A percentile compares a stretch with the other conserved stretches of the same genome.
Conservation (phyloP, 2,797 vertebrate genomes). For the Numenius phaeopus region DNA sequence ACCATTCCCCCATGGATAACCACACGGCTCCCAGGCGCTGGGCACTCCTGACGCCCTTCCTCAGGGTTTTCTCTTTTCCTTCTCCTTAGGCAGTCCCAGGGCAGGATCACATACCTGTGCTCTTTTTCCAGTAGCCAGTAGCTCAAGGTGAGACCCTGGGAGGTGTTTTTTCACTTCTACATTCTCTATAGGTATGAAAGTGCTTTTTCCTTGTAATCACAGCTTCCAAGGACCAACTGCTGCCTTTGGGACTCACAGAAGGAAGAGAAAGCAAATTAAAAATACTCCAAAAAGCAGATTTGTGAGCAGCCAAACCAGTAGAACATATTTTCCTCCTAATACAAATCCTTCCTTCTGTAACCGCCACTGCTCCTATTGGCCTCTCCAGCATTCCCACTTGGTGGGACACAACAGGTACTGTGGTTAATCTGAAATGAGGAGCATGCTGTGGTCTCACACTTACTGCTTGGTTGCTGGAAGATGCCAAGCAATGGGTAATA, state of each 20-base stretch:
- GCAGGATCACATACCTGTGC: not conserved
- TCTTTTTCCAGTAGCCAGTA: not conserved
- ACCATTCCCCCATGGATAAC: not conserved
- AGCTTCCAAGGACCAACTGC: not conserved
- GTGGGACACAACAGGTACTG: not conserved
- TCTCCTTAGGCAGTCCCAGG: not conserved
- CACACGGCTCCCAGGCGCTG: not conserved
- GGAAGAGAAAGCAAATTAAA: not conserved
- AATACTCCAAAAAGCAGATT: not conserved
- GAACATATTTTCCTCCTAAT: not conserved
- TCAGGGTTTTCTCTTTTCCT: not conserved
- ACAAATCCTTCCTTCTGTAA: not conserved
- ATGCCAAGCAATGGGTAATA: not conserved
- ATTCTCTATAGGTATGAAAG: not conserved
- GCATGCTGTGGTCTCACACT: not conserved
- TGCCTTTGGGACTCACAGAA: not conserved
- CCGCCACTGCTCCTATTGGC: not conserved
- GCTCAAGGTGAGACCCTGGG: not conserved
- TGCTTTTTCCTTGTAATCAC: not conserved
- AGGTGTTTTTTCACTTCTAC: not conserved
- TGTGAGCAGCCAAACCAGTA: not conserved
- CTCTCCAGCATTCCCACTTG: not conserved
- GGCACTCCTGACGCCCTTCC: rapidly evolving
- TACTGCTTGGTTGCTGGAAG: not conserved
- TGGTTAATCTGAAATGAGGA: not conserved